Evolutionary conservation across 1,140 invertebrate species (phyloP).

Genomic region (Bombus soroeensis): DNA sequence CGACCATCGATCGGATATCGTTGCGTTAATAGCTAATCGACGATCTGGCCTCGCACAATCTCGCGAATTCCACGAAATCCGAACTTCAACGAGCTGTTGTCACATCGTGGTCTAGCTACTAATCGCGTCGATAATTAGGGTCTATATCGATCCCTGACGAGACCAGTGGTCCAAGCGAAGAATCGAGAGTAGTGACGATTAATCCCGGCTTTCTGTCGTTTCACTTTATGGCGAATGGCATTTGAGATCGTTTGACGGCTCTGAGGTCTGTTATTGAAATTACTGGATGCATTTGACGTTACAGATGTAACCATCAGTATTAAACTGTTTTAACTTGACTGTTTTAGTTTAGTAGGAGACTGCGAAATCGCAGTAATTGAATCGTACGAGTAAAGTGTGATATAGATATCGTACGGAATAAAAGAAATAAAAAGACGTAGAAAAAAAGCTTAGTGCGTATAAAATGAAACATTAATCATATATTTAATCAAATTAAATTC

Average conservation of each 20-base stretch:
- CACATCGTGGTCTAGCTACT: not conserved
- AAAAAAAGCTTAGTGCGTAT: no score
- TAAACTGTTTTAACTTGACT: no score
- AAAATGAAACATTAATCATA: no score
- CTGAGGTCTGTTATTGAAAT: not conserved
- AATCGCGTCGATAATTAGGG: constrained; percentile 18
- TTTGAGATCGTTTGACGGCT: not conserved
- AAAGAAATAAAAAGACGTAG: no score
- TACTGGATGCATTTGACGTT: not conserved
- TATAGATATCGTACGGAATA: no score
- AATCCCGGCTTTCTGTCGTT: not conserved
- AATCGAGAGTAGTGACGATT: not conserved
- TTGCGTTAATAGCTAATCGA: constrained; percentile 48
- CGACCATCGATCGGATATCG: not conserved
- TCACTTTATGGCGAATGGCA: not conserved
- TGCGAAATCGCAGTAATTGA: not conserved
- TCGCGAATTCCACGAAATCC: constrained; percentile 12
- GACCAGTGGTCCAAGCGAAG: not conserved
- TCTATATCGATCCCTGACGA: not conserved
- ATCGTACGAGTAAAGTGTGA: not conserved
- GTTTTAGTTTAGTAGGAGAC: not conserved
- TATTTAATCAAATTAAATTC: no score
- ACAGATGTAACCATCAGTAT: not conserved
- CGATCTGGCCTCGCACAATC: constrained; percentile 6
- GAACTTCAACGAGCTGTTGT: not conserved